Conservation (phyloP, 2,888 invertebrate genomes). For the Apocheima hispidaria region DNA sequence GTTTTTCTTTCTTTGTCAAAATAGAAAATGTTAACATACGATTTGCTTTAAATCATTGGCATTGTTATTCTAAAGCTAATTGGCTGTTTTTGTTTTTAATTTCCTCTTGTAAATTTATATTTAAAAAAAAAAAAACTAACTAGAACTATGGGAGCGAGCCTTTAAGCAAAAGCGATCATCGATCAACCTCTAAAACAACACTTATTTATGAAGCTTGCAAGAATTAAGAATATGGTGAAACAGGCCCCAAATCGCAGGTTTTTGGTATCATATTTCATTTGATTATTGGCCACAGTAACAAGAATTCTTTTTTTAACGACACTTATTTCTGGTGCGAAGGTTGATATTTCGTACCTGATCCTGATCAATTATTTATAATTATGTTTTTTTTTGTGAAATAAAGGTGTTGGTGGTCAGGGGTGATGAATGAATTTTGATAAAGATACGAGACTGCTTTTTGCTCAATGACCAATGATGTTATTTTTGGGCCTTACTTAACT, state of each 20-base stretch:
- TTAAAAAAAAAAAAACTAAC: too few species aligned
- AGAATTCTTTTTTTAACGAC: conserved; percentile 39
- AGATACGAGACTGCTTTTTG: conserved; percentile 6
- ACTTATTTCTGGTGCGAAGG: conserved; percentile 37
- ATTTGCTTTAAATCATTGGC: too few species aligned
- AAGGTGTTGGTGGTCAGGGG: conserved; percentile 11
- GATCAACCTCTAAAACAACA: too few species aligned
- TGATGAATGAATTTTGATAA: conserved; percentile 34
- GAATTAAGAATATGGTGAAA: conserved; percentile 4
- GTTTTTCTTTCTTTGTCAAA: too few species aligned
- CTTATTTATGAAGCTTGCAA: neutral
- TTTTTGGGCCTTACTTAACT: neutral
- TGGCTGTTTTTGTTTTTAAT: too few species aligned
- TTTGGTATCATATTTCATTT: conserved; percentile 46
- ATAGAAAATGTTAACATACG: too few species aligned
- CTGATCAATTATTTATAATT: conserved; percentile 32
- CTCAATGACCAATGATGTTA: conserved; percentile 9
- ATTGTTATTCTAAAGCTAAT: too few species aligned
- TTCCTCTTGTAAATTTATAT: too few species aligned
- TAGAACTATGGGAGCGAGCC: too few species aligned
- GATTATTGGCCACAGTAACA: conserved; percentile 38
- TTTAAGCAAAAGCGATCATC: too few species aligned
- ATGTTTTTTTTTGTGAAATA: conserved; percentile 22
- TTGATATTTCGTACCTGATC: conserved; percentile 23
- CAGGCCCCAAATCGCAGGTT: conserved; percentile 17